Base-by-base conservation (phyloP, 2,797 vertebrate genomes). In the Helostoma temminkii region DNA sequence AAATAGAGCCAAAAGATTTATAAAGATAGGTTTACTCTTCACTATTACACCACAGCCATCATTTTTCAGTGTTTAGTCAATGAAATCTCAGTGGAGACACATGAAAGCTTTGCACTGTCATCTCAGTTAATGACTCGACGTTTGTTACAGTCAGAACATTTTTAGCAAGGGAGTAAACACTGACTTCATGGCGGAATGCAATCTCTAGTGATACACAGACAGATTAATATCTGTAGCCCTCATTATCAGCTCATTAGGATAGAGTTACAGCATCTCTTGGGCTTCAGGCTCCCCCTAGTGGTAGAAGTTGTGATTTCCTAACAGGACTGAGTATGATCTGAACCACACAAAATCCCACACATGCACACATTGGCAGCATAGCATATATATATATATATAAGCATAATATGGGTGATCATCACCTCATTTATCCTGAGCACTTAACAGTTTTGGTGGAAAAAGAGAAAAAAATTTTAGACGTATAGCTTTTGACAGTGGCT, bases 271-370 rank as follows among this genome's bases (percentile, higher is more conserved):
- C 19, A 72, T 83, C 30, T 65, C 19, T 60, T 54, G 48, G 66
- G 45, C 60, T 80, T 71, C 62, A 76, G 42, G 56, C 81, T 83
- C 88, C 91, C 76, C 53, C 90, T 88, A 58, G 78, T 91, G 91
- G 86, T 57, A 46, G 30, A 84, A 70, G 0, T 2, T 8, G 6
- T 34, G 12, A 53, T 32, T 54, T 22, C 26, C 6, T 34, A 37
- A 42, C n/a, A 12, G 26, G 26, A 1, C 5, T 42, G 15, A 7
- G 7, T 1, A 8, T 12, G 9, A 11, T 8, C 28, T 55, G 10
- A 36, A 10, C n/a, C n/a, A n/a, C n/a, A n/a, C n/a, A n/a, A n/a
- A n/a, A n/a, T n/a, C n/a, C n/a, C n/a, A n/a, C n/a, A n/a, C n/a
- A n/a, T n/a, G n/a, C n/a, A n/a, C n/a, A n/a, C n/a, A n/a, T n/a